phyloP scores from a whole-genome alignment of 2,113 vertebrate genomes.

The Daphoenositta chrysoptera region DNA sequence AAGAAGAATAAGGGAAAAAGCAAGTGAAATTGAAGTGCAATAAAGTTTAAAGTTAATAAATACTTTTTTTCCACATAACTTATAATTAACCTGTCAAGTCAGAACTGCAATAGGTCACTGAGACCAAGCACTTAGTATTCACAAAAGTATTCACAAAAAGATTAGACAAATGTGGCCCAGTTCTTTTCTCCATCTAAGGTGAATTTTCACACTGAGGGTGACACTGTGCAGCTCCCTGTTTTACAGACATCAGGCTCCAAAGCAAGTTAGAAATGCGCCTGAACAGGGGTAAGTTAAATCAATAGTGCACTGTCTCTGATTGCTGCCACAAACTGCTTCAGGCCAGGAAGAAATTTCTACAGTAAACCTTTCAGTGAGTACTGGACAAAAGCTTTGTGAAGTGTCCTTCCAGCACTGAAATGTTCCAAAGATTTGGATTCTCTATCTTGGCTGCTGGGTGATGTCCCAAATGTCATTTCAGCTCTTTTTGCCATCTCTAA shows the following conservation, averaged over 20 bases:
- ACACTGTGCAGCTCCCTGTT: not conserved
- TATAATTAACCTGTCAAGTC: slow-evolving; percentile 13
- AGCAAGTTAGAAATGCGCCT: not conserved
- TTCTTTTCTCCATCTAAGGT: not conserved
- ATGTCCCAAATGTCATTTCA: not conserved
- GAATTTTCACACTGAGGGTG: not conserved
- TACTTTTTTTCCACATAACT: not conserved
- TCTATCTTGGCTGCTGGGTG: not conserved
- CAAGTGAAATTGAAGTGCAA: not conserved
- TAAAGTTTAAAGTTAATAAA: slow-evolving; percentile 2
- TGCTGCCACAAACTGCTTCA: not conserved
- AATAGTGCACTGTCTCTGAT: not conserved
- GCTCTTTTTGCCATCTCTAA: not conserved
- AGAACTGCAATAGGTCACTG: not conserved
- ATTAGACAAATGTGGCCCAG: not conserved
- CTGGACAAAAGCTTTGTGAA: not conserved
- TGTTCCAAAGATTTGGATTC: not conserved
- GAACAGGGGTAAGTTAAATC: not conserved
- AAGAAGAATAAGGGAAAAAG: slow-evolving; percentile 9
- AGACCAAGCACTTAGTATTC: not conserved
- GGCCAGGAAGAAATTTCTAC: not conserved
- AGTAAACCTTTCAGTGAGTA: not conserved
- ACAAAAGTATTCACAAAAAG: not conserved
- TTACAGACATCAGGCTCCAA: not conserved
- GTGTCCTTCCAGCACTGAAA: not conserved